These are phyloP conservation scores for Fukomys damarensis DNA, from an alignment of 2,113 vertebrate species.

Conservation along the genomic window DNA sequence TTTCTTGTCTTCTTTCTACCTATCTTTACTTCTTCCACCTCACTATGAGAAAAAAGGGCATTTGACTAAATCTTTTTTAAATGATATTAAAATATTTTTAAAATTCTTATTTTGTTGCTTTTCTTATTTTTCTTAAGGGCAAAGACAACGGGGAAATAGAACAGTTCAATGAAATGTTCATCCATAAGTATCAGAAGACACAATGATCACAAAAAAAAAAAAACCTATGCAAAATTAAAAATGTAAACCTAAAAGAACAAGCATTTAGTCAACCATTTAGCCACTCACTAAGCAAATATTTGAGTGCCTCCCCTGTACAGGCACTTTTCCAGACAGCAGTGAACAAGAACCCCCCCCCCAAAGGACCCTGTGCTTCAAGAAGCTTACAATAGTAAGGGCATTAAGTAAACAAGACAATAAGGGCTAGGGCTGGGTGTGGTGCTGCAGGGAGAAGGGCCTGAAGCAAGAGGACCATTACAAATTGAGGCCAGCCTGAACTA, in stretches of 20 bases:
- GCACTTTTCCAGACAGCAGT: slow-evolving; percentile 33
- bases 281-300: slow-evolving; percentile 9
- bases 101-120: slow-evolving; percentile 17
- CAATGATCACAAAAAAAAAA: not conserved
- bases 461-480: too few relatives aligned
- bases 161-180: not conserved
- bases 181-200: slow-evolving; percentile 16
- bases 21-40: not conserved
- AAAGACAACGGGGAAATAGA: slow-evolving; percentile 6
- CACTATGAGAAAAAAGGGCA: not conserved
- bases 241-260: not conserved
- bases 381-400: not conserved
- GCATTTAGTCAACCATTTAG: not conserved
- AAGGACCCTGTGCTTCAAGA: not conserved
- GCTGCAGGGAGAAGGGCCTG: too few relatives aligned
- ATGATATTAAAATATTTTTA: slow-evolving; percentile 23
- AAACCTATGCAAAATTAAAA: slow-evolving; percentile 2
- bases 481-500: too few relatives aligned
- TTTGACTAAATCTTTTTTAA: not conserved
- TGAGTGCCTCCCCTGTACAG: not conserved
- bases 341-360: not conserved
- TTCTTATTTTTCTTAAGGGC: slow-evolving; percentile 33
- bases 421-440: too few relatives aligned
- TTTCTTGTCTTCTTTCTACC: not conserved
- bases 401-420: not conserved